Evolutionary conservation across 2,888 invertebrate genomes (phyloP).

Genomic region (Ormyrus rosae): DNA sequence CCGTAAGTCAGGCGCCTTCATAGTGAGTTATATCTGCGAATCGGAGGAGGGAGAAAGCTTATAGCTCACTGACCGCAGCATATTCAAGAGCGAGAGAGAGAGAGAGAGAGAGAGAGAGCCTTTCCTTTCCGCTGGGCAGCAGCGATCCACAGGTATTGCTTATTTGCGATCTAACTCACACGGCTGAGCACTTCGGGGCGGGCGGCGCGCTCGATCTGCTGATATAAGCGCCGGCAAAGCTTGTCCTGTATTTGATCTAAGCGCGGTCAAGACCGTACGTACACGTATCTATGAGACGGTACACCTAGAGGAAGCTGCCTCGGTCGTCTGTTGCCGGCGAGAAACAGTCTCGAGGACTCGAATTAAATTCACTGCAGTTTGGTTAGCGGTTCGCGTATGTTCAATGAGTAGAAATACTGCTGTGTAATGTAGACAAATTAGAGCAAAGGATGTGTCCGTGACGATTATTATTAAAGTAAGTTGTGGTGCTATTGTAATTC

Average conservation of each 20-base stretch:
- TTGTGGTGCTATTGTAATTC: too few relatives aligned
- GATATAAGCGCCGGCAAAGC: constrained; percentile 8
- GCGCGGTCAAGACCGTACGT: not conserved
- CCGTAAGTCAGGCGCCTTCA: constrained; percentile 39
- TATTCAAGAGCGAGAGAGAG: constrained; percentile 8
- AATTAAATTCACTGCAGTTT: too few relatives aligned
- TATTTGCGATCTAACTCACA: constrained; percentile 35
- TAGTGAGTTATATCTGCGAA: constrained; percentile 17
- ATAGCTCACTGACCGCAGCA: constrained; percentile 29
- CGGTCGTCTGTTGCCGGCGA: too few relatives aligned
- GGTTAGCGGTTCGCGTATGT: too few relatives aligned
- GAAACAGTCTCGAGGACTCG: too few relatives aligned
- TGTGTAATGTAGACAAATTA: too few relatives aligned
- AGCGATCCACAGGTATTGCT: constrained; percentile 29
- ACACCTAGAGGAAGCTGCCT: too few relatives aligned
- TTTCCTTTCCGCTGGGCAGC: not conserved
- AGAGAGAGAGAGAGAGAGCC: not conserved
- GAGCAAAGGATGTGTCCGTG: too few relatives aligned
- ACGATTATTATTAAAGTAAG: too few relatives aligned
- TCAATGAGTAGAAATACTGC: too few relatives aligned
- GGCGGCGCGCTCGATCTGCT: constrained; percentile 1
- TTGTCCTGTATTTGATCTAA: constrained; percentile 6
- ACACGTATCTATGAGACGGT: not conserved
- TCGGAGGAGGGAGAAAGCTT: not conserved
- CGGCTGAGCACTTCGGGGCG: not conserved